Conservation (phyloP, 2,797 vertebrate genomes). For the Coracias cyanogaster region DNA sequence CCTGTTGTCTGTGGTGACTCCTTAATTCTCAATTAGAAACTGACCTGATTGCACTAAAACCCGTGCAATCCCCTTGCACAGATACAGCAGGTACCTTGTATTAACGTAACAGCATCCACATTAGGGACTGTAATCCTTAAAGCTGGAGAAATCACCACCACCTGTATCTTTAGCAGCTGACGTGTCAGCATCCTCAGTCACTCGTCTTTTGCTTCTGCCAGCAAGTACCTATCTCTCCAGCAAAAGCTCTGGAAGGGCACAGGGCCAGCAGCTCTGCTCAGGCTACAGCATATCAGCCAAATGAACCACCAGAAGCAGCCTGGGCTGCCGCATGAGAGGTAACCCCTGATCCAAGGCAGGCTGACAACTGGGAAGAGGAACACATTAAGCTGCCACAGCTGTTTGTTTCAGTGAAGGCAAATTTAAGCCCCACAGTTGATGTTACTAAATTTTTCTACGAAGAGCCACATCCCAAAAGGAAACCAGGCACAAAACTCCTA, state of each 20-base stretch:
- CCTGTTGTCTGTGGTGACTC: not conserved
- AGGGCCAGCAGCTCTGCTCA: not conserved
- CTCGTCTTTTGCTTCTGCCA: not conserved
- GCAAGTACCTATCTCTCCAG: not conserved
- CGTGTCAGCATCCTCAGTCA: fast-evolving
- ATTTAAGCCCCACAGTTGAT: not conserved
- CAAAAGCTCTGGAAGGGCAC: not conserved
- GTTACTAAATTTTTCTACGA: not conserved
- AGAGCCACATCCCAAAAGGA: not conserved
- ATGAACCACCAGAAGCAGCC: not conserved
- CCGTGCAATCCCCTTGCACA: not conserved
- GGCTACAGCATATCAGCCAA: not conserved
- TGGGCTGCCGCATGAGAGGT: not conserved
- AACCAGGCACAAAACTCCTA: not conserved
- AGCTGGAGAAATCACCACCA: not conserved
- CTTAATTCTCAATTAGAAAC: not conserved
- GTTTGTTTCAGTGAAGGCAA: not conserved
- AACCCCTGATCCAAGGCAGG: not conserved
- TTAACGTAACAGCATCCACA: not conserved
- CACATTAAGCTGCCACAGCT: not conserved
- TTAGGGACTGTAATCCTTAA: conserved; percentile 34
- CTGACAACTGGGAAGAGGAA: not conserved
- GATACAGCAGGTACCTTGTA: not conserved
- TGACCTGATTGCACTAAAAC: not conserved
- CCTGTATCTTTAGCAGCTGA: not conserved